Evolutionary conservation across 1,140 invertebrate species (phyloP), one percentile per base, ranked within the genome.

Genomic region (Anagrus nilaparvatae): DNA sequence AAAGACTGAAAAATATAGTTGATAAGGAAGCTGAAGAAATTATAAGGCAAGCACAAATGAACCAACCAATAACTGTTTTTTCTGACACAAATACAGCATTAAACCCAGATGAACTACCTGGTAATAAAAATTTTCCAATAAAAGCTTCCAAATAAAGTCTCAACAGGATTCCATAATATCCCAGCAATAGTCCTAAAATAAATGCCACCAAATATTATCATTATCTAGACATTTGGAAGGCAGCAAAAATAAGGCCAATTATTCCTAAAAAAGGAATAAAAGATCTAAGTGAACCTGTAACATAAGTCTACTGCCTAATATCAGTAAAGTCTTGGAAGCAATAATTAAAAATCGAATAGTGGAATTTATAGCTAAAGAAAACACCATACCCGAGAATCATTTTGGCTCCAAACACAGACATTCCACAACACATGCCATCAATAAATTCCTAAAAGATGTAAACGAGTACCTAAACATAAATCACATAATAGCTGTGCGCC

Each of bases 251-350:
- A 4, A 28, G 50, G 1, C 42, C 48, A 1, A n/a, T n/a, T n/a
- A 34, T 59, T 3, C 34, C 38, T 1, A 56, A 55, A 44, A 43
- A 49, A 32, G 30, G 43, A n/a, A n/a, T n/a, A 1, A 56, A 55
- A 51, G 19, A 41, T 5, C 20, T 39, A 1, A 12, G 9, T 4
- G n/a, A 46, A 8, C 38, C 54, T 8, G 12, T 12, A 10, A 42
- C 40, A 17, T 54, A 3, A 52, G 46, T 37, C 36, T 52, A 7
- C 46, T 45, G 4, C 31, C 46, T 5, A 45, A 19, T n/a, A 28
- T 40, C n/a, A 51, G 52, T n/a, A 63, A 63, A 49, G 13, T 52
- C 1, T 49, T 42, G 12, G 52, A 56, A 49, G 44, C 27, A 16
- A 40, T 47, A 10, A 44, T 54, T 1, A 43, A 47, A 12, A 19